These are phyloP conservation scores for Coenobita brevimanus DNA, from an alignment of 1,140 invertebrate genomes.

Conservation along the genomic window DNA sequence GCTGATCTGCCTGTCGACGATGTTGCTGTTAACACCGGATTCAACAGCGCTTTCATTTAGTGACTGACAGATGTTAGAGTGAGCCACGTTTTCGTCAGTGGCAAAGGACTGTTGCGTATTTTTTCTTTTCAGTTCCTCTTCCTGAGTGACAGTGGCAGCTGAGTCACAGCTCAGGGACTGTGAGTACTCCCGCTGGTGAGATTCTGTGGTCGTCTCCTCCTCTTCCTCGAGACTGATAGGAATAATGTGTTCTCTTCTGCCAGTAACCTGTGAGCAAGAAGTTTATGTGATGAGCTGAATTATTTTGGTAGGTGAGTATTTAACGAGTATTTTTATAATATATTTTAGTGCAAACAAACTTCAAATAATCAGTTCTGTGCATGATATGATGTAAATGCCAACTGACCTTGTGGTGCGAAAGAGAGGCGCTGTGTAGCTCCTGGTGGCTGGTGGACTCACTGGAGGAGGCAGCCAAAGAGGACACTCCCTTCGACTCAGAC, in stretches of 20 bases:
- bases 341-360: too few species aligned
- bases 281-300: neutral
- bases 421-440: too few species aligned
- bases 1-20: neutral
- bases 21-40: neutral
- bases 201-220: neutral
- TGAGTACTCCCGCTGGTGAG: neutral
- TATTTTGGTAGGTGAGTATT: neutral
- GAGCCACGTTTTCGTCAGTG: neutral
- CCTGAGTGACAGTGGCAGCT: neutral
- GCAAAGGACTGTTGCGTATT: neutral
- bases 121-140: neutral
- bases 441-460: too few species aligned
- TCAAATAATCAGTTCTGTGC: too few species aligned
- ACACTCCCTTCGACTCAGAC: neutral
- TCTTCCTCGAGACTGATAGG: neutral
- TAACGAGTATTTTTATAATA: too few species aligned
- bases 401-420: too few species aligned
- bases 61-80: neutral
- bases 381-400: too few species aligned
- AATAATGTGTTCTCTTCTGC: conserved; percentile 7
- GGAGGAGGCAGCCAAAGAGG: too few species aligned
- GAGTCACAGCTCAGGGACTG: neutral
- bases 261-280: neutral
- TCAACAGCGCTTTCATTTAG: neutral